These are phyloP conservation scores for Zaprionus ornatus DNA, from an alignment of 1,140 invertebrate species.

Conservation along the genomic window DNA sequence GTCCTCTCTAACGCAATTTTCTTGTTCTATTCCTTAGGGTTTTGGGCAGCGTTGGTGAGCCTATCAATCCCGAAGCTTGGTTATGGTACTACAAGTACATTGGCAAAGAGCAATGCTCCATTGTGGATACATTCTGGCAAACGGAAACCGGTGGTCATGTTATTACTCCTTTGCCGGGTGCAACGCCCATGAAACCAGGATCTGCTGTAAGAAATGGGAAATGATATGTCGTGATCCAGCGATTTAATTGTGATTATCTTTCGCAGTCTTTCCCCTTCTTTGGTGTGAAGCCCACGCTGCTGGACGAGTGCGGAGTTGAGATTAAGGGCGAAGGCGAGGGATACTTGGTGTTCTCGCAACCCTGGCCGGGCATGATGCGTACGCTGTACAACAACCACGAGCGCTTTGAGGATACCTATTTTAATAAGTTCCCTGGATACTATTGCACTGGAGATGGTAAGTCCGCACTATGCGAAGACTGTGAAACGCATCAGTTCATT, in stretches of 20 bases:
- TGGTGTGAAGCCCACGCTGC: constrained; percentile 94
- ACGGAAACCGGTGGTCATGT: constrained; percentile 99
- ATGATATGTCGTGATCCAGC: neutral
- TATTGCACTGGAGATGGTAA: constrained; percentile 99
- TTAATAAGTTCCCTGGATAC: constrained; percentile 97
- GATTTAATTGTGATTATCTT: neutral
- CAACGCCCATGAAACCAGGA: constrained; percentile 98
- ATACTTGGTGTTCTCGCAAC: constrained; percentile 95
- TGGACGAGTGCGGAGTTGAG: constrained; percentile 94
- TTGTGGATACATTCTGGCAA: constrained; percentile 99
- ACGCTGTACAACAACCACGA: constrained; percentile 96
- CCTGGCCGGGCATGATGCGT: constrained; percentile 99
- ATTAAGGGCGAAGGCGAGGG: constrained; percentile 96
- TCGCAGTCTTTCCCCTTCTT: constrained; percentile 97
- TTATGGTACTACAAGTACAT: constrained; percentile 97
- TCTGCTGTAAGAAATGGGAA: constrained; percentile 91
- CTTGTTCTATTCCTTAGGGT: constrained; percentile 85
- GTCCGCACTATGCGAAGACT: constrained; percentile 39
- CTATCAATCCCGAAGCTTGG: constrained; percentile 99
- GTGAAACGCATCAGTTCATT: neutral
- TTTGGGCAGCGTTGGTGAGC: constrained; percentile 97
- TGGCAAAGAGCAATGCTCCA: constrained; percentile 92
- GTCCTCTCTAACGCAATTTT: neutral
- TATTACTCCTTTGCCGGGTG: constrained; percentile 96
- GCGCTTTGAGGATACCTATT: constrained; percentile 97